phyloP scores from a whole-genome alignment of 2,797 vertebrate species.

The Heterohyrax brucei region DNA sequence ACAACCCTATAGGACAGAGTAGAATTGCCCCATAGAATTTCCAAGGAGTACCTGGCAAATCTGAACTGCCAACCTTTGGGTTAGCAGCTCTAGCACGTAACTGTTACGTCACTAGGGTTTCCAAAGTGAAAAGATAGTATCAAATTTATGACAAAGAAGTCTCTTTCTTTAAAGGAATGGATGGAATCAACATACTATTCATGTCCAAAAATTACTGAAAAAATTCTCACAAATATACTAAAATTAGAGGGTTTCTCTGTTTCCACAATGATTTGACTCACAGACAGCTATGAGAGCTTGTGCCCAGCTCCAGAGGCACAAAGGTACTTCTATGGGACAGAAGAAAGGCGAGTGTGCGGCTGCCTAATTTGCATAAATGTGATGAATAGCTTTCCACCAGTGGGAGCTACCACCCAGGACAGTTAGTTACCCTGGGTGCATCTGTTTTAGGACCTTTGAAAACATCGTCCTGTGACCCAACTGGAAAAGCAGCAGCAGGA shows the following conservation, averaged over 20 bases:
- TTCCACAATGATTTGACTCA: conserved; percentile 69
- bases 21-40: no score
- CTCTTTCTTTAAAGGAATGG: conserved; percentile 64
- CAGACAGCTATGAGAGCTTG: conserved; percentile 46
- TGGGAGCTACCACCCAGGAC: conserved; percentile 2
- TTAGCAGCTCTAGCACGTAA: no score
- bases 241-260: conserved; percentile 54
- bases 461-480: conserved; percentile 11
- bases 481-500: conserved; percentile 16
- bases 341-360: conserved; percentile 40
- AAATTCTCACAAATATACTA: conserved; percentile 34
- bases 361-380: conserved; percentile 43
- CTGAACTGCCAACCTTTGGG: no score
- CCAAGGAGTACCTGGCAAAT: no score
- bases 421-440: neutral
- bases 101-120: no score
- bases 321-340: conserved; percentile 29
- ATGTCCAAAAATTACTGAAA: conserved; percentile 51
- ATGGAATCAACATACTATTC: conserved; percentile 16
- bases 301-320: conserved; percentile 58
- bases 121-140: neutral
- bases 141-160: conserved; percentile 29
- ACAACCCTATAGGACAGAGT: no score
- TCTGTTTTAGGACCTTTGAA: conserved; percentile 27
- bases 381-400: conserved; percentile 27